A percentile compares a stretch with the other conserved stretches of the same genome.
phyloP scores from a whole-genome alignment of 2,113 vertebrate genomes.

The Pycnonotus jocosus region DNA sequence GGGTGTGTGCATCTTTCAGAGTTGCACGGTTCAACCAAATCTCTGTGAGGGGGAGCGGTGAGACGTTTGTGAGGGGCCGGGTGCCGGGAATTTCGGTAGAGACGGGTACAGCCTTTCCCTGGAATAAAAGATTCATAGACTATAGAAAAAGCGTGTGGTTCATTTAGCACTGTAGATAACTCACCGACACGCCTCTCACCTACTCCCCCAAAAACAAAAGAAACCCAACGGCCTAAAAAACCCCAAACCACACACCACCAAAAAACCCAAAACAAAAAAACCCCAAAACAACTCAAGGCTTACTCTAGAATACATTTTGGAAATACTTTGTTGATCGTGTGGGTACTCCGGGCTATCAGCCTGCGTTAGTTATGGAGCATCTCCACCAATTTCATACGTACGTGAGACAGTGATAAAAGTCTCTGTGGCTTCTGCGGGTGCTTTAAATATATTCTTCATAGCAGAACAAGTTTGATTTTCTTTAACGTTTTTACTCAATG shows the following conservation, averaged over 20 bases:
- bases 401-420: fast-evolving
- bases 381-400: fast-evolving
- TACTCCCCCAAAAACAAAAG: fast-evolving
- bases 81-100: fast-evolving
- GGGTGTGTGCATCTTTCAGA: neutral
- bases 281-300: neutral
- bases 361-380: fast-evolving
- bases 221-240: too few species aligned
- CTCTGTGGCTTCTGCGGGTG: neutral
- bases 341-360: fast-evolving
- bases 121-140: neutral
- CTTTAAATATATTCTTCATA: neutral
- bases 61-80: neutral
- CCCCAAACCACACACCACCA: neutral
- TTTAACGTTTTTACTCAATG: slow-evolving; percentile 82
- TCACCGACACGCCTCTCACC: neutral
- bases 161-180: fast-evolving
- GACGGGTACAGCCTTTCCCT: neutral
- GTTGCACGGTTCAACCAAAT: fast-evolving
- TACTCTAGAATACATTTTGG: fast-evolving
- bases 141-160: neutral
- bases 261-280: neutral
- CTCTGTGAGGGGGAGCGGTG: neutral
- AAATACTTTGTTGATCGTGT: fast-evolving
- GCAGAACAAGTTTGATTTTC: neutral